Conservation (phyloP, 2,888 invertebrate species). For the Eupithecia inturbata region DNA sequence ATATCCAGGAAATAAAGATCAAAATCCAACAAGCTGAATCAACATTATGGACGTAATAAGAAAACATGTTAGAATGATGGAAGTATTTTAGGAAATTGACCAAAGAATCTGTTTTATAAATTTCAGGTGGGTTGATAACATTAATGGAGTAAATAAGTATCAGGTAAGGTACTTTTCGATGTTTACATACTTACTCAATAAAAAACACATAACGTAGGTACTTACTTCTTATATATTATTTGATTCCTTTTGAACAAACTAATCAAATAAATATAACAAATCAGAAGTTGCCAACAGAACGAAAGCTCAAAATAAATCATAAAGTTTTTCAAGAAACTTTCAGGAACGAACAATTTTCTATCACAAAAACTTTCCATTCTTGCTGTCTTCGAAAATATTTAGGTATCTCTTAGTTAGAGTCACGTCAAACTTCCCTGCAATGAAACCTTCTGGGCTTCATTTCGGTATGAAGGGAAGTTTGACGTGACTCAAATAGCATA, state of each 20-base stretch:
- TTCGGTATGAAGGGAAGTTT: not conserved
- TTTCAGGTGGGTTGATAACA: constrained; percentile 26
- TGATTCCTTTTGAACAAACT: not conserved
- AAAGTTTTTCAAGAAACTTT: constrained; percentile 28
- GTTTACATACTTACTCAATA: too few species aligned
- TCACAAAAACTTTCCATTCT: constrained; percentile 18
- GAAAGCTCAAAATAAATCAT: constrained; percentile 19
- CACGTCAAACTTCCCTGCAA: not conserved
- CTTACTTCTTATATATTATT: too few species aligned
- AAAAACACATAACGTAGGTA: too few species aligned
- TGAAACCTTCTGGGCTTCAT: too few species aligned
- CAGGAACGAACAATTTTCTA: constrained; percentile 29
- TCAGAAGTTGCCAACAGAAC: not conserved
- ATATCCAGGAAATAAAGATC: constrained; percentile 48
- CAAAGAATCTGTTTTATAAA: constrained; percentile 55
- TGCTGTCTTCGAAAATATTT: not conserved
- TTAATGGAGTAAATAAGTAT: not conserved
- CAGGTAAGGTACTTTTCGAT: not conserved
- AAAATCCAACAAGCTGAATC: constrained; percentile 60
- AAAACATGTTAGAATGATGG: constrained; percentile 71
- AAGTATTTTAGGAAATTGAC: constrained; percentile 73
- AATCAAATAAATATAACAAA: constrained; percentile 17
- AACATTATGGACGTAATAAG: constrained; percentile 73
- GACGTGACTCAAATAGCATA: too few species aligned
- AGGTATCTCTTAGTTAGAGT: not conserved